Evolutionary conservation across 2,888 invertebrate species (phyloP).

Genomic region (Glyphotaelius pellucidus): DNA sequence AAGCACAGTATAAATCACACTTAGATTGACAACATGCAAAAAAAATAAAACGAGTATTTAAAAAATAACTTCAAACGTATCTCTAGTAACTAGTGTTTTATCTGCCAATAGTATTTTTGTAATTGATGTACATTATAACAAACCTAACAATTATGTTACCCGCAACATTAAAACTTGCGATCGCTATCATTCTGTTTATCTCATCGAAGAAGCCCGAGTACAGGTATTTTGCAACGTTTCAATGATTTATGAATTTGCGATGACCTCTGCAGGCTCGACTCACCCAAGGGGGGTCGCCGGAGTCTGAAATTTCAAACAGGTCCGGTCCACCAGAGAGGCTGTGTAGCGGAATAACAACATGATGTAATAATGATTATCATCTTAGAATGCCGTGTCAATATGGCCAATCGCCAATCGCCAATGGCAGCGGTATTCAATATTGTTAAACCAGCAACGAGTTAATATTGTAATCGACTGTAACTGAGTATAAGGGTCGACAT

Average conservation of each 20-base stretch:
- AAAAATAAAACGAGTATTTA: too few relatives aligned
- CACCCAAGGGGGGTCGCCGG: not conserved
- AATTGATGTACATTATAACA: not conserved
- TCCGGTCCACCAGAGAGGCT: not conserved
- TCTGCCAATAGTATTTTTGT: not conserved
- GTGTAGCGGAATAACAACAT: not conserved
- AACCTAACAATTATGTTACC: not conserved
- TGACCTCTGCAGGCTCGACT: not conserved
- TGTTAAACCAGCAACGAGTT: not conserved
- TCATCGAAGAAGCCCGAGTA: not conserved
- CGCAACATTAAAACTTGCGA: not conserved
- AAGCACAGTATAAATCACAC: too few relatives aligned
- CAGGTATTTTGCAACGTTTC: not conserved
- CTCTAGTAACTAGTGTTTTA: not conserved
- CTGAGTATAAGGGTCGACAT: not conserved
- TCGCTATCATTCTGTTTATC: not conserved
- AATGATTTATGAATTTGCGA: not conserved
- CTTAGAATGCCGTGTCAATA: not conserved
- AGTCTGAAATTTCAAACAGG: not conserved
- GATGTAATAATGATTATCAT: slow-evolving; percentile 2
- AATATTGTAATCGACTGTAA: not conserved
- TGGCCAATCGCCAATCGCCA: not conserved
- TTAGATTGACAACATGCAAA: too few relatives aligned
- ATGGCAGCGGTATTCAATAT: not conserved
- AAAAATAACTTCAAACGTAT: not conserved